Base-by-base conservation (phyloP, 2,888 invertebrate species). In the Nycteola revayana region DNA sequence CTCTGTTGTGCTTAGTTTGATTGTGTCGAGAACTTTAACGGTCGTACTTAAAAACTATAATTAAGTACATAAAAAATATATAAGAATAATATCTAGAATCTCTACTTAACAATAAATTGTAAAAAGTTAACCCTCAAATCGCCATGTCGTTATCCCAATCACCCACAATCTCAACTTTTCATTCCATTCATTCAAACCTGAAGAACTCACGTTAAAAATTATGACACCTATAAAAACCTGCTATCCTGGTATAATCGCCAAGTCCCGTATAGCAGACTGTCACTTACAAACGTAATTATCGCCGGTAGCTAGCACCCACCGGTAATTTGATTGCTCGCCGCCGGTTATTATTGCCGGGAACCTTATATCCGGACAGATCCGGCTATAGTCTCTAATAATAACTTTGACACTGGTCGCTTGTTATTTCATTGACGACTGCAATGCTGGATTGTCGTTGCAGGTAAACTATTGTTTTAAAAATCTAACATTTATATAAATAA, bases 291-390 rank as follows among this genome's bases (percentile, higher is more conserved):
- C 50, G 57, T 52, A 63, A 71, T 72, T 70, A 75, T 60, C 53
- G 50, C 57, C 51, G 60, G 58, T 45, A 38, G 45, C 39, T 44
- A 43, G 21, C 33, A 31, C 38, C 28, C 41, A 35, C 53, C 69
- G 68, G 72, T 81, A 78, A 81, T 75, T 77, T 58, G 66, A 79
- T 81, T 77, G 71, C 67, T 56, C 55, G 66, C 54, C 58, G 56
- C 58, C 66, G 67, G 73, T 67, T 71, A 74, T 69, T 70, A 72
- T 68, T 64, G 62, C 67, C 64, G 62, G 60, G 59, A 64, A 63
- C 60, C 64, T 59, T 67, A 66, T 73, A 75, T 71, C 73, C 72
- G 66, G 63, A 41, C 52, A 60, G 60, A 66, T 66, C 71, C 72
- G 66, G 71, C 68, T 73, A 68, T 60, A 51, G 50, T 42, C 52